Evolutionary conservation across 2,797 vertebrate genomes (phyloP), one percentile per base, ranked within the genome.

Genomic region (Poeciliopsis presidionis): DNA sequence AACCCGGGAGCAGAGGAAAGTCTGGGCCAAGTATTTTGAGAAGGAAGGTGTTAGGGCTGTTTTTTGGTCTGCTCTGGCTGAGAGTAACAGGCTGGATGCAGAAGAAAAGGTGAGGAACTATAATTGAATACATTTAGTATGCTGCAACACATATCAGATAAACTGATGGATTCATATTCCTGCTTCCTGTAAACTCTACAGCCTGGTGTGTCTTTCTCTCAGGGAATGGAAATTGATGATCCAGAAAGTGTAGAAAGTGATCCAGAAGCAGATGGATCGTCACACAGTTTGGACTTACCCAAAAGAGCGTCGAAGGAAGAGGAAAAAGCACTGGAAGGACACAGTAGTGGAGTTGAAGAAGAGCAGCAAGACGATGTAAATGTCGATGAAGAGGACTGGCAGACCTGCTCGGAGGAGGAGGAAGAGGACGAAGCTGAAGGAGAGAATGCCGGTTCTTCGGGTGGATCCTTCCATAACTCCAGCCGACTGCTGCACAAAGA

Each of bases 61-160:
- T 79, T 99, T 99, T 95, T 99, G 98, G 98, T 99, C 98, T 0
- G 98, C 98, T 11, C 78, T 99, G 89, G 95, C 95, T 36, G 98
- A 98, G 89, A 91, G 91, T 30, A 36, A 74, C 41, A 94, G 96
- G 25, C 92, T 97, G 0, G 95, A 94, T 0, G 93, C 93, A 20
- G 94, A 94, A 77, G 90, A 94, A 0, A 95, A 97, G 96, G 98
- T 99, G 93, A 91, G 84, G 12, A 70, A 13, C 0, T 43, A 45
- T 13, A n/a, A 12, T 14, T 69, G 39, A 43, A 43, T n/a, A 43
- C 65, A 25, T 43, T 25, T 69, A 41, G 63, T 41, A 12, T 43
- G 36, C 11, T 67, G 22, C 11, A 41, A 43, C 20, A 43, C 25
- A 22, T 69, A 14, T 39, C 8, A 65, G 30, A n/a, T 49, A 5